Conservation (phyloP, 2,888 invertebrate species). For the Alcis repandata region DNA sequence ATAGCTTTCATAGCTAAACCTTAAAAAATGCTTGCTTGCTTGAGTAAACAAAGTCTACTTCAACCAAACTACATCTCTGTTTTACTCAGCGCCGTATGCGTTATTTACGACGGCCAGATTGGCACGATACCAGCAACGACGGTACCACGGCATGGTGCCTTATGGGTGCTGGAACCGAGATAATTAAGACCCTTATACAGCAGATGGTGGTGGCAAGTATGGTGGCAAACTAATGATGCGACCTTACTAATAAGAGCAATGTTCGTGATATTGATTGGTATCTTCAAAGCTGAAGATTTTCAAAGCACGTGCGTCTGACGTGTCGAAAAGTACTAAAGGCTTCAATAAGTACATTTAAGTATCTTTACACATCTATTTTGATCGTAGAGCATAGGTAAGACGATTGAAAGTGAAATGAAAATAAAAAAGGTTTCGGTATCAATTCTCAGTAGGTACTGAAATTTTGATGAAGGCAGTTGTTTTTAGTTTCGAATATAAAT, state of each 20-base stretch:
- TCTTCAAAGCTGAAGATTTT: constrained; percentile 14
- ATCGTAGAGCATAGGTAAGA: background rate
- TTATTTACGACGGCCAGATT: constrained; percentile 79
- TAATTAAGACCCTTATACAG: constrained; percentile 50
- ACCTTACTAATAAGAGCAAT: constrained; percentile 46
- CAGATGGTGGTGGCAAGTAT: constrained; percentile 47
- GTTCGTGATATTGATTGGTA: constrained; percentile 39
- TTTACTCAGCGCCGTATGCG: constrained; percentile 61
- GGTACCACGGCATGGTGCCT: constrained; percentile 45
- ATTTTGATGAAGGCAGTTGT: constrained; percentile 8
- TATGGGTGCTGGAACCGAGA: constrained; percentile 47
- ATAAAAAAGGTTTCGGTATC: constrained; percentile 9
- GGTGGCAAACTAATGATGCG: constrained; percentile 42
- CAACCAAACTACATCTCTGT: constrained; percentile 49
- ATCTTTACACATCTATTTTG: background rate
- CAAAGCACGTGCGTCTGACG: background rate
- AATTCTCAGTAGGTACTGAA: background rate
- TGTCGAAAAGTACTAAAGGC: background rate
- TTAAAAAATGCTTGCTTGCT: background rate
- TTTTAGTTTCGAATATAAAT: background rate
- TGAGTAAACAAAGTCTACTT: background rate
- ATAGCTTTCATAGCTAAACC: background rate
- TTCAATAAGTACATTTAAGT: too few species aligned
- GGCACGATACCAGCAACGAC: constrained; percentile 63
- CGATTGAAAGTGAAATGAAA: constrained; percentile 12